Percentiles rank a stretch among this genome's conserved stretches.
Evolutionary conservation across 2,797 vertebrate species (phyloP).

Genomic region (Arrhamphus sclerolepis): DNA sequence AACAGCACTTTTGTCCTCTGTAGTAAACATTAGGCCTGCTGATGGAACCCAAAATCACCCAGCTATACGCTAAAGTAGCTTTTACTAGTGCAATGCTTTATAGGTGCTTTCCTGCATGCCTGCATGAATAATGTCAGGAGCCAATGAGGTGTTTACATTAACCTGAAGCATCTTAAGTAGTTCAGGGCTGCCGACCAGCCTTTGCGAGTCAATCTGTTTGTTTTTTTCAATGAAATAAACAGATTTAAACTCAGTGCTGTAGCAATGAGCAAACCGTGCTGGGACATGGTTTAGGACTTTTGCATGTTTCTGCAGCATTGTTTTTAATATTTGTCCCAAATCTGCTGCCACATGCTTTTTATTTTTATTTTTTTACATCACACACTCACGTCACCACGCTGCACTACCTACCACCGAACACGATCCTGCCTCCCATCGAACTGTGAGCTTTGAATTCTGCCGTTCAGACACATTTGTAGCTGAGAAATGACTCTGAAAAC

Average conservation of each 20-base stretch:
- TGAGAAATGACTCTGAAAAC: slow-evolving; percentile 12
- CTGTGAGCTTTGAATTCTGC: slow-evolving; percentile 30
- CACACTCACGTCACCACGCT: slow-evolving; percentile 14
- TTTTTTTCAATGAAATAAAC: no score
- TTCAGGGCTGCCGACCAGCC: slow-evolving; percentile 43
- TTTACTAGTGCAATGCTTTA: slow-evolving; percentile 24
- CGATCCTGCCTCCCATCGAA: slow-evolving; percentile 31
- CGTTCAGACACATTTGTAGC: slow-evolving; percentile 2
- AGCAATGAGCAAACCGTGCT: slow-evolving; percentile 44
- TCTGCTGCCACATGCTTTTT: slow-evolving; percentile 6
- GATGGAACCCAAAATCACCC: slow-evolving; percentile 36
- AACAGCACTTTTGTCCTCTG: slow-evolving; percentile 8
- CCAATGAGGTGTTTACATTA: slow-evolving; percentile 49
- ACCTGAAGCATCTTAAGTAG: slow-evolving; percentile 32
- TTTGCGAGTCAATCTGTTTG: slow-evolving; percentile 15
- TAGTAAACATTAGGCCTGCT: background rate
- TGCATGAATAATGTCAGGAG: slow-evolving; percentile 57
- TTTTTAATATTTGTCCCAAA: slow-evolving; percentile 1
- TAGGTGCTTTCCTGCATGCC: slow-evolving; percentile 61
- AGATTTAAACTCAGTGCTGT: slow-evolving; percentile 3
- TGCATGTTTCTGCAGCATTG: slow-evolving; percentile 41
- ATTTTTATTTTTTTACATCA: slow-evolving; percentile 19
- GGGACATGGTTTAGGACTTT: slow-evolving; percentile 44
- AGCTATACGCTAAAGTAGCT: slow-evolving; percentile 48
- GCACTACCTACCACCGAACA: slow-evolving; percentile 24